These are phyloP conservation scores for Leucopternis melanops DNA, from an alignment of 2,113 vertebrate genomes.

Conservation along the genomic window DNA sequence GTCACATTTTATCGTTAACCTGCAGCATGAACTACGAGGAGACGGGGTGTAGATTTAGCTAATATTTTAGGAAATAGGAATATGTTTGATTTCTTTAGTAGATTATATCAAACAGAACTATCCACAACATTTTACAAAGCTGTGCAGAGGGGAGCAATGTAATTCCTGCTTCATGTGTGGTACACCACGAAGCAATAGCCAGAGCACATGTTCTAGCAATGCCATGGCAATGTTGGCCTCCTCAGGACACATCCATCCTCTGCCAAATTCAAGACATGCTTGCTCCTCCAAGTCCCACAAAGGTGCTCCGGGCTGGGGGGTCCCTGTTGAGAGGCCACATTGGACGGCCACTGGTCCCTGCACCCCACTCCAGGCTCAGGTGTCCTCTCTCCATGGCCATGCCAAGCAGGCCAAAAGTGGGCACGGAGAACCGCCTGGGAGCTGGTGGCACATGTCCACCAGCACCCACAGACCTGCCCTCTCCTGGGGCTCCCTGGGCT, in stretches of 20 bases:
- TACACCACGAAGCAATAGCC: not conserved
- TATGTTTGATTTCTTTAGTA: not conserved
- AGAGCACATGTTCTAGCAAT: not conserved
- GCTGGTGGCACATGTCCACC: fast-evolving
- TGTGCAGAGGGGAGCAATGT: not conserved
- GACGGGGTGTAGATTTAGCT: not conserved
- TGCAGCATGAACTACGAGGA: not conserved
- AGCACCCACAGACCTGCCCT: not conserved
- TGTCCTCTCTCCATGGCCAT: not conserved
- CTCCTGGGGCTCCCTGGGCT: not conserved
- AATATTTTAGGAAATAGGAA: not conserved
- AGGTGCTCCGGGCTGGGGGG: fast-evolving
- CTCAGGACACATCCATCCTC: not conserved
- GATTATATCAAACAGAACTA: not conserved
- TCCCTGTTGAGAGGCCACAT: not conserved
- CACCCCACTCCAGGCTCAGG: not conserved
- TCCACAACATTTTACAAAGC: not conserved
- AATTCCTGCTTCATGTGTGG: not conserved
- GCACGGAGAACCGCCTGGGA: not conserved
- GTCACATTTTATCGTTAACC: not conserved
- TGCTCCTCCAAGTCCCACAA: not conserved
- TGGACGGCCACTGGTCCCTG: not conserved
- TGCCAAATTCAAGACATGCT: not conserved
- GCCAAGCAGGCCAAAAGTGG: fast-evolving
- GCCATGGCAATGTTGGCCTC: not conserved